Conservation (phyloP, 1,140 invertebrate genomes). For the Galleria mellonella region DNA sequence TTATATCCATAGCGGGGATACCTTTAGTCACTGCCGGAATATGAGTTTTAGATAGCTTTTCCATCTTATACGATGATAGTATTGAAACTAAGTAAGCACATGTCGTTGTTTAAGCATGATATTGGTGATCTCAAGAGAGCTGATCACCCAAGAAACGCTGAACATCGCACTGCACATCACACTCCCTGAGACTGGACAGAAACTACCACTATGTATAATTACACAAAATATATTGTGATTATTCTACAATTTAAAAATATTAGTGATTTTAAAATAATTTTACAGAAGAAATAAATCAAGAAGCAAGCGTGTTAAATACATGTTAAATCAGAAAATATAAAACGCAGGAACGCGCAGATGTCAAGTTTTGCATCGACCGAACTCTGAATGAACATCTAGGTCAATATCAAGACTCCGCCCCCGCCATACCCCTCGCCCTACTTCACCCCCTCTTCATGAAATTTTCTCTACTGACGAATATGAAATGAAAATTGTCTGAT, state of each 20-base stretch:
- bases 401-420: constrained; percentile 68
- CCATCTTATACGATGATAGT: constrained; percentile 19
- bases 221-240: not conserved
- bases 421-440: constrained; percentile 32
- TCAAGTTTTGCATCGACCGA: constrained; percentile 72
- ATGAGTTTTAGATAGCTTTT: constrained; percentile 26
- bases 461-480: constrained; percentile 45
- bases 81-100: constrained; percentile 21
- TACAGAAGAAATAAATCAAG: constrained; percentile 25
- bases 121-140: constrained; percentile 21
- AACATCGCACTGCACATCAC: constrained; percentile 37
- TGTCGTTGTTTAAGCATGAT: constrained; percentile 22
- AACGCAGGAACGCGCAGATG: constrained; percentile 71
- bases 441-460: constrained; percentile 35
- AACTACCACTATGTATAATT: not conserved
- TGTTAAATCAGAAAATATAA: constrained; percentile 61
- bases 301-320: constrained; percentile 34
- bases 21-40: constrained; percentile 45
- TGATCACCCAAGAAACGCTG: constrained; percentile 21
- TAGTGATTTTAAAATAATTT: constrained; percentile 8
- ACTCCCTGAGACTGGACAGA: constrained; percentile 5
- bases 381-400: constrained; percentile 73
- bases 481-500: constrained; percentile 51
- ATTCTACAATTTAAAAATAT: not conserved
- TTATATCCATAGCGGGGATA: constrained; percentile 48